phyloP scores from a whole-genome alignment of 2,113 vertebrate species.

The Oryctolagus cuniculus region mOryCun1.1 NC_091453.1:17804501-17805000 shows the following conservation, averaged over 20 bases:
- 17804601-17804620: slow-evolving; percentile 6
- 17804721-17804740: not conserved
- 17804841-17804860: slow-evolving; percentile 55
- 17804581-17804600: slow-evolving; percentile 15
- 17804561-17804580: slow-evolving; percentile 1
- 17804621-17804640: slow-evolving; percentile 16
- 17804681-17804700: slow-evolving; percentile 2
- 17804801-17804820: not conserved
- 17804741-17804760: not conserved
- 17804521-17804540: not conserved
- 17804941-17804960: not conserved
- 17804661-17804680: slow-evolving; percentile 16
- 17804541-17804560: slow-evolving; percentile 25
- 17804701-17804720: not conserved
- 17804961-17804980: not conserved
- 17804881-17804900: slow-evolving; percentile 24
- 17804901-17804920: slow-evolving; percentile 48
- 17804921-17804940: slow-evolving; percentile 20
- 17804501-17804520: slow-evolving; percentile 10
- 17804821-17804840: not conserved
- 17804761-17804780: not conserved
- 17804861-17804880: slow-evolving; percentile 29
- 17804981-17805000: not conserved
- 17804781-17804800: not conserved
- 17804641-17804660: slow-evolving; percentile 14